Base-by-base conservation (phyloP, 2,888 invertebrate genomes). In the Eristalinus sepulchralis region DNA sequence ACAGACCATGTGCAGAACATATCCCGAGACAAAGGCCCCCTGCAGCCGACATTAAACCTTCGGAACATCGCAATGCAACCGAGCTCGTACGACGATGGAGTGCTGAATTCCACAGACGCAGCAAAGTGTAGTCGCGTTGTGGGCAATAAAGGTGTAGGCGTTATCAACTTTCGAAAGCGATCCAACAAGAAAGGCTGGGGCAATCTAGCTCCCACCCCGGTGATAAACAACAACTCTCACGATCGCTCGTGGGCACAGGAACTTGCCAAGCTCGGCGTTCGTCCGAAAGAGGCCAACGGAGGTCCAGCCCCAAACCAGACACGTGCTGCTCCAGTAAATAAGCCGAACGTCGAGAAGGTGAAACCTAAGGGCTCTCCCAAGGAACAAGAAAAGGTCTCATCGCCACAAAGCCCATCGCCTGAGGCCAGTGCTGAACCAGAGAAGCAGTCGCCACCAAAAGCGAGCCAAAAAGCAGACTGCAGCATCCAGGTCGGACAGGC, bases 11-110 rank as follows among this genome's bases (percentile, higher is more conserved):
- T 90, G 2, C 89, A 91, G 63, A 93, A 94, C 88, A 89, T 90
- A 13, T 93, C 94, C 0, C 93, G 94, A 39, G 94, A 94, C 62
- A 93, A 92, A 83, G 93, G 94, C 11, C 93, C 94, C 0, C 91
- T 94, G 1, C 94, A 95, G 89, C 94, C 95, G n/a, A 94, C 95
- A 1, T 92, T 95, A 76, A 95, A 95, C 91, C 93, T 95, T 76
- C 93, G 95, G 68, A 94, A 91, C 85, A 91, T 92, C 62, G 91
- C 91, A 1, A 90, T 88, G 76, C 87, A 88, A 62, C 34, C 88
- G 36, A 79, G 34, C 34, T 53, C 77, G 0, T 86, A 86, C 11
- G 77, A 87, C 39, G 83, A 87, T 5, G 57, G 59, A 1, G 1
- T 53, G 22, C 11, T 77, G 36, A 71, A 64, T 20, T 39, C 62